Base-by-base conservation (phyloP, 2,797 vertebrate species). In the Saxicola maurus region DNA sequence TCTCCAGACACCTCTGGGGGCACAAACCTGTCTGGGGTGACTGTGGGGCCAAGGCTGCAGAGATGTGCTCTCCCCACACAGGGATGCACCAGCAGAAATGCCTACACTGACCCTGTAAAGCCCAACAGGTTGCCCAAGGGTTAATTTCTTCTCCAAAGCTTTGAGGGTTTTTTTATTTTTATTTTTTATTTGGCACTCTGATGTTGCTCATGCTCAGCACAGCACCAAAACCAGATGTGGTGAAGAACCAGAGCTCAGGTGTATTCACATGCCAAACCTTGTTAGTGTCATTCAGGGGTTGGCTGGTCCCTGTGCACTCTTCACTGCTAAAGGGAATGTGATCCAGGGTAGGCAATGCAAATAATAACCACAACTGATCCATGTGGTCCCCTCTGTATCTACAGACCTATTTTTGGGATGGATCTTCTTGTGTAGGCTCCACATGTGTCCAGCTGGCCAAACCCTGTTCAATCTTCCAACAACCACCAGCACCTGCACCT, bases 381-480 rank as follows among this genome's bases (percentile, higher is more conserved):
- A 1, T 14, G 5, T 17, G 12, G 2, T 11, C 10, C 17, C 6
- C 10, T 65, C 25, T 62, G 5, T 37, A 10, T 35, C 11, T 35
- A 3, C 21, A 40, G 59, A 13, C 11, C 8, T 45, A 0, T 51
- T 57, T 69, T 10, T 51, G 42, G 38, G 30, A 11, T 12, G 27
- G 4, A 10, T 38, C 9, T 64, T 60, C 33, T 67, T 59, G 13
- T 61, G 5, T 8, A 30, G 37, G 31, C 6, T 48, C 25, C 15
- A 11, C 0, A 2, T 5, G 11, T 11, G 5, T 13, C 24, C 25
- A 45, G 27, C 19, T 5, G 11, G 16, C 19, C 3, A 7, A 56
- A 67, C 0, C 19, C 42, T 77, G 37, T 21, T 68, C 67, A 17
- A 0, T 11, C 19, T 65, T 40, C 30, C 30, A 23, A n/a, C 13